A percentile compares a stretch with the other conserved stretches of the same genome.
These are phyloP conservation scores for Tolmerus cingulatus DNA, from an alignment of 2,888 invertebrate species.

Conservation along the genomic window DNA sequence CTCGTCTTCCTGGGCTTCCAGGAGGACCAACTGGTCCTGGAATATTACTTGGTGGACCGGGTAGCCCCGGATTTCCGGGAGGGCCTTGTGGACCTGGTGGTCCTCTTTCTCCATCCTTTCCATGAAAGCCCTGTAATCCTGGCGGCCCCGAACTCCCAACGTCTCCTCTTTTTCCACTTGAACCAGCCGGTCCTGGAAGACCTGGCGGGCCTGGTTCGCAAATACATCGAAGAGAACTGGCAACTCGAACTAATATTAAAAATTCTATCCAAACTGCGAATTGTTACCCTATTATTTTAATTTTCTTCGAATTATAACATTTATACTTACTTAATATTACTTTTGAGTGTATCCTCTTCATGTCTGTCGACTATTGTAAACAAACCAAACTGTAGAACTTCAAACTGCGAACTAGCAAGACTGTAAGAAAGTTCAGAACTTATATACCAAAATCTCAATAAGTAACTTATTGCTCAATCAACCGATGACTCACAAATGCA, in stretches of 20 bases:
- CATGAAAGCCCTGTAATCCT: neutral
- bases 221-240: neutral
- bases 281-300: neutral
- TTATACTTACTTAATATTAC: neutral
- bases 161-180: neutral
- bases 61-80: neutral
- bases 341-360: neutral
- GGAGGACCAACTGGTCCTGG: neutral
- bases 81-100: neutral
- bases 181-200: neutral
- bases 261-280: neutral
- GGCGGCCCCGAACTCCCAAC: neutral
- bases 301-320: neutral
- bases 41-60: neutral
- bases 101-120: neutral
- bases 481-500: neutral
- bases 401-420: neutral
- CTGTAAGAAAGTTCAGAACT: neutral
- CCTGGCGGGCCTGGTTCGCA: conserved; percentile 35
- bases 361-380: neutral
- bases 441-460: neutral
- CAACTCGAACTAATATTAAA: neutral
- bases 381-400: neutral
- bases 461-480: neutral
- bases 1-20: neutral